Percentiles rank a stretch among this genome's conserved stretches.
Conservation (phyloP, 2,113 vertebrate genomes). For the Grantiella picta region DNA sequence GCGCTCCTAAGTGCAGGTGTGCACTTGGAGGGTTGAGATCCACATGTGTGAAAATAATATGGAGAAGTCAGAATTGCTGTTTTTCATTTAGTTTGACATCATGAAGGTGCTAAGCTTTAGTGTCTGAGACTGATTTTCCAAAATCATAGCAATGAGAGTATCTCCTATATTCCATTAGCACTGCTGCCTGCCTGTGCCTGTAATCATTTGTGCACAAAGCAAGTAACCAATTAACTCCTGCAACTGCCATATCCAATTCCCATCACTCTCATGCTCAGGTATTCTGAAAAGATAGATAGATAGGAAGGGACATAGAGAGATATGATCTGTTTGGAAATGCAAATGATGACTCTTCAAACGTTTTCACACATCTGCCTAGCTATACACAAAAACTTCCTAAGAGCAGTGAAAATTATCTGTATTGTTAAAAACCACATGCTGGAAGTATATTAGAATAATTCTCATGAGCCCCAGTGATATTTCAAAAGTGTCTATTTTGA, state of each 20-base stretch:
- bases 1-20: slow-evolving; percentile 21
- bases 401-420: not conserved
- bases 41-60: not conserved
- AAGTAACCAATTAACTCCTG: not conserved
- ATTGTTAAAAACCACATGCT: not conserved
- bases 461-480: not conserved
- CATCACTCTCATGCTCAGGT: not conserved
- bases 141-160: not conserved
- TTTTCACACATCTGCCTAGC: not conserved
- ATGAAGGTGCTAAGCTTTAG: not conserved
- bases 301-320: not conserved
- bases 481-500: not conserved
- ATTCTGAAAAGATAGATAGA: not conserved
- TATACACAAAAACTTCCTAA: not conserved
- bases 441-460: not conserved
- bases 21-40: not conserved
- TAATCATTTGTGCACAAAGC: not conserved
- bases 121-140: not conserved
- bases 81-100: not conserved
- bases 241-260: not conserved
- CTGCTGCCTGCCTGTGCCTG: not conserved
- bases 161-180: not conserved
- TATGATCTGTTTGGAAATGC: not conserved
- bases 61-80: not conserved
- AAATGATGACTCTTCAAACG: not conserved